phyloP scores from a whole-genome alignment of 2,797 vertebrate genomes.

The Anas georgica region DNA sequence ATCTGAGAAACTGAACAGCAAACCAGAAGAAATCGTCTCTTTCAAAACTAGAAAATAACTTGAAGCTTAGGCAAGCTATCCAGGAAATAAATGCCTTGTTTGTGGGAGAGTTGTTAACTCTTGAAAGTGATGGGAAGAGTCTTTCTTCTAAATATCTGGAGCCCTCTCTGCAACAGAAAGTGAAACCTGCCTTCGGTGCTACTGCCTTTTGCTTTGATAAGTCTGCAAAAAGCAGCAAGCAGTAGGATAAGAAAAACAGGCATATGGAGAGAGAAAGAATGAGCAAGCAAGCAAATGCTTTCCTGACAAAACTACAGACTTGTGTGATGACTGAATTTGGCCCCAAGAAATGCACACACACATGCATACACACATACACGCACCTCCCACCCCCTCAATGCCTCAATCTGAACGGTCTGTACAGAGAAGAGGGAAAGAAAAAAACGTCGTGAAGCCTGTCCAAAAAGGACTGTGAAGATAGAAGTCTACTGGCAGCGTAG shows the following conservation, averaged over 20 bases:
- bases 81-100: not conserved
- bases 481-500: constrained; percentile 11
- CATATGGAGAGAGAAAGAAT: not conserved
- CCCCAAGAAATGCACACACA: not conserved
- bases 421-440: not conserved
- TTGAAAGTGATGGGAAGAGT: not conserved
- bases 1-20: not conserved
- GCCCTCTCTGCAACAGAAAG: not conserved
- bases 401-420: not conserved
- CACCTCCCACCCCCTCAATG: not conserved
- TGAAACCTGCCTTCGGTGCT: not conserved
- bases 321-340: not conserved
- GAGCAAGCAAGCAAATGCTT: not conserved
- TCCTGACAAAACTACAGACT: not conserved
- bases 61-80: not conserved
- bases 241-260: not conserved
- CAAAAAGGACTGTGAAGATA: not conserved
- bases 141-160: not conserved
- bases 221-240: not conserved
- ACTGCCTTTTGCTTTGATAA: not conserved
- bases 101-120: not conserved
- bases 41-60: not conserved
- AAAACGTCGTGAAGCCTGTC: not conserved
- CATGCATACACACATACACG: not conserved
- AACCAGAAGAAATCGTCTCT: not conserved